Conservation (phyloP, 2,113 vertebrate species). For the Laterallus jamaicensis region DNA sequence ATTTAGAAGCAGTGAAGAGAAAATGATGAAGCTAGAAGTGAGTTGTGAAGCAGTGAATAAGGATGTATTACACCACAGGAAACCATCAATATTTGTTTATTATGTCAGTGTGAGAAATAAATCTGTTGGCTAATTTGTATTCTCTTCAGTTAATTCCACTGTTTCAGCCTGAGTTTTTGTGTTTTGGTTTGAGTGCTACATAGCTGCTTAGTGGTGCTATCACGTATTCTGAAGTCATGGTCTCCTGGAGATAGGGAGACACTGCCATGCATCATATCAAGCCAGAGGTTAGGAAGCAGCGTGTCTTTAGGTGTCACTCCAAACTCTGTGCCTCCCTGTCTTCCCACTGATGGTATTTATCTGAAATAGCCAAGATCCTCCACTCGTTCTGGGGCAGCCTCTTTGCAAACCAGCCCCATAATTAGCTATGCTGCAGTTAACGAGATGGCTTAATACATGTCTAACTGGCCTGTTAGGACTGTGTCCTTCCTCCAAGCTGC, state of each 20-base stretch:
- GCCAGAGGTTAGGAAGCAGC: not conserved
- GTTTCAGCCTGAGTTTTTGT: slow-evolving; percentile 30
- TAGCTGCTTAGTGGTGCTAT: slow-evolving; percentile 60
- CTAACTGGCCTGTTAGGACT: not conserved
- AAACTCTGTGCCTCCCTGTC: not conserved
- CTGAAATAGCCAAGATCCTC: not conserved
- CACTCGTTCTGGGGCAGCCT: fast-evolving
- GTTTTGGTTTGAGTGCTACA: slow-evolving; percentile 14
- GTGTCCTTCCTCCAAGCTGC: not conserved
- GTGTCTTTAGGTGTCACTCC: not conserved
- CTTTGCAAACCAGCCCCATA: not conserved
- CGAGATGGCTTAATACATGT: not conserved
- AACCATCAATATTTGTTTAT: slow-evolving; percentile 79
- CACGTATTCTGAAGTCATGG: slow-evolving; percentile 45
- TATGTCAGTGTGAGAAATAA: slow-evolving; percentile 70
- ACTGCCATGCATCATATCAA: not conserved
- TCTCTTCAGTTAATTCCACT: slow-evolving; percentile 64
- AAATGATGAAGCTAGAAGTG: slow-evolving; percentile 68
- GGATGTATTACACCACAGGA: slow-evolving; percentile 69
- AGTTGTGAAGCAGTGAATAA: slow-evolving; percentile 68
- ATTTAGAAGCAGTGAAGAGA: slow-evolving; percentile 64
- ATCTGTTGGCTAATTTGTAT: slow-evolving; percentile 74
- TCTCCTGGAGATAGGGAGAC: slow-evolving; percentile 38
- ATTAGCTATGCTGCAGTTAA: not conserved
- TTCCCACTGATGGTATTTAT: not conserved